Evolutionary conservation across 2,888 invertebrate genomes (phyloP).

Genomic region (Bombylius major): DNA sequence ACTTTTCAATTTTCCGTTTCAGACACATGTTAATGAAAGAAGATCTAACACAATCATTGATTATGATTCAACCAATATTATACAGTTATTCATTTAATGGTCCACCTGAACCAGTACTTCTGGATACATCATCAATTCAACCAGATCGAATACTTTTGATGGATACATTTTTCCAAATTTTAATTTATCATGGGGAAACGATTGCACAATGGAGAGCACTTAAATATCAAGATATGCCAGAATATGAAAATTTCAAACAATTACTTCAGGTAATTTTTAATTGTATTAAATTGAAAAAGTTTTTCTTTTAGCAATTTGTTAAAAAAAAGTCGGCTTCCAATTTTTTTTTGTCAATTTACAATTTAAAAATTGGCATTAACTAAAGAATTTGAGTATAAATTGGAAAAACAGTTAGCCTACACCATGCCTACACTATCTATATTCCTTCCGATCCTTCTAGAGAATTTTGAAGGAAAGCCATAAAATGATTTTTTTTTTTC

Average conservation of each 20-base stretch:
- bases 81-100: conserved; percentile 98
- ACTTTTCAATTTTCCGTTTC: conserved; percentile 6
- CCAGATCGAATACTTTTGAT: conserved; percentile 94
- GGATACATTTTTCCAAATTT: conserved; percentile 99
- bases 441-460: too few relatives aligned
- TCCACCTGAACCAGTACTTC: conserved; percentile 90
- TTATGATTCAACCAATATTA: conserved; percentile 99
- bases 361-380: too few relatives aligned
- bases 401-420: too few relatives aligned
- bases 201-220: conserved; percentile 94
- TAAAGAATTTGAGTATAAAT: too few relatives aligned
- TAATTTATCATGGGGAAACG: conserved; percentile 98
- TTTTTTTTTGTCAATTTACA: too few relatives aligned
- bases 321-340: too few relatives aligned
- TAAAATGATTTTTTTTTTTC: too few relatives aligned
- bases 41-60: conserved; percentile 90
- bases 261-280: conserved; percentile 43
- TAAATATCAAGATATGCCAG: conserved; percentile 92
- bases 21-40: conserved; percentile 96
- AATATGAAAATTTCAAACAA: conserved; percentile 96
- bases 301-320: too few relatives aligned
- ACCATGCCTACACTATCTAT: too few relatives aligned
- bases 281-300: not conserved
- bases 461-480: too few relatives aligned
- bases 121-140: conserved; percentile 96